Evolutionary conservation across 1,140 invertebrate species (phyloP).

Genomic region (Drosophila truncata): DNA sequence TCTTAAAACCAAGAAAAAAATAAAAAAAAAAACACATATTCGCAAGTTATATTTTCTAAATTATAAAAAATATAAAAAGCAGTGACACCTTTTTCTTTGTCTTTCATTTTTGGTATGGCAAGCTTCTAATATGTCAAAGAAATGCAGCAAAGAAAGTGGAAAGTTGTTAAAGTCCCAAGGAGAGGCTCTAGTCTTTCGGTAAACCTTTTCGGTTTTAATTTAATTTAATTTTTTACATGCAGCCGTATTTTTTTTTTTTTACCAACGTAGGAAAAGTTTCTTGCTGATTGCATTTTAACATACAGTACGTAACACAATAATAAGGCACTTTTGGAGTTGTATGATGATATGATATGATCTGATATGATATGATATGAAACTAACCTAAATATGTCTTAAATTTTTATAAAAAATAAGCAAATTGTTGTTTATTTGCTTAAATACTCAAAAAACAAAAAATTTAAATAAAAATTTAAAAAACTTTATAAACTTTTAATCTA

Average conservation of each 20-base stretch:
- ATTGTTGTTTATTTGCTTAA: neutral
- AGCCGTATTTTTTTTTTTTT: conserved; percentile 1
- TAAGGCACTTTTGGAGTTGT: neutral
- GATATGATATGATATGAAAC: too few relatives aligned
- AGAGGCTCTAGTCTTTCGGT: neutral
- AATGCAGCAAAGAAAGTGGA: conserved; percentile 23
- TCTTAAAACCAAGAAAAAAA: too few relatives aligned
- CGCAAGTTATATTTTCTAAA: too few relatives aligned
- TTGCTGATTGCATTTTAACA: conserved; percentile 33
- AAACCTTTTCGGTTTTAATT: conserved; percentile 16
- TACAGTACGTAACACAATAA: neutral
- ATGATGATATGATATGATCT: too few relatives aligned
- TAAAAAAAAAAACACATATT: too few relatives aligned
- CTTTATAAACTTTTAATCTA: neutral
- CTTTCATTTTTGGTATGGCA: neutral
- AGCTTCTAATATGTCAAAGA: conserved; percentile 3
- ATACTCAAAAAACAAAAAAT: neutral
- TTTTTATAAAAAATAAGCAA: neutral
- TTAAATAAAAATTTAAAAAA: neutral
- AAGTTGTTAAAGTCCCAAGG: conserved; percentile 8
- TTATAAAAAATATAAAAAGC: neutral
- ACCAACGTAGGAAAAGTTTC: conserved; percentile 25
- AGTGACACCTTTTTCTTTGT: neutral
- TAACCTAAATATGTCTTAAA: neutral
- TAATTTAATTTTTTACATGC: conserved; percentile 30